These are phyloP conservation scores for Tachypleus tridentatus DNA, from an alignment of 1,140 invertebrate species.

Conservation along the genomic window DNA sequence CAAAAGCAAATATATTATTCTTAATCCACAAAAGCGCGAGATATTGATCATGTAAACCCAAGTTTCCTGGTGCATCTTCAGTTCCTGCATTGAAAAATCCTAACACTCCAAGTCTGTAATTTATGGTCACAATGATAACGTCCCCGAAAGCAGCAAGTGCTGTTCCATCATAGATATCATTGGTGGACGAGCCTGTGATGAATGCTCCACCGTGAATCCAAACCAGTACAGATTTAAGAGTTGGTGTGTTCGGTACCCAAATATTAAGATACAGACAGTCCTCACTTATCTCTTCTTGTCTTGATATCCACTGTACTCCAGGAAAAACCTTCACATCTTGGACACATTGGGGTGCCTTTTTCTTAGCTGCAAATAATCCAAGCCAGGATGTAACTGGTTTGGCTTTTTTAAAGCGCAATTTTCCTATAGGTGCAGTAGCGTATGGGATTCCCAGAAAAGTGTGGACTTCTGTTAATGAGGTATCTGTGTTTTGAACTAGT, in stretches of 20 bases:
- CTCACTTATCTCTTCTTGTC: conserved; percentile 21
- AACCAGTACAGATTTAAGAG: conserved; percentile 10
- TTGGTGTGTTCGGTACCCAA: conserved; percentile 26
- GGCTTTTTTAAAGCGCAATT: no score
- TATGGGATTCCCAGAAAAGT: no score
- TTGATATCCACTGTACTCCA: background rate
- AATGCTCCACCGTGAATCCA: conserved; percentile 19
- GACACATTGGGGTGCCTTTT: no score
- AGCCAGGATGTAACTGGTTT: no score
- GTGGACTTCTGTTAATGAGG: no score
- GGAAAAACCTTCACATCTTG: background rate
- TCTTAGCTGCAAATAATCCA: no score
- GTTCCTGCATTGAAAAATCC: conserved; percentile 24
- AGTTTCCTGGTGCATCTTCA: conserved; percentile 36
- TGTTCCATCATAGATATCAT: conserved; percentile 45
- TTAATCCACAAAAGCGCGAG: conserved; percentile 24
- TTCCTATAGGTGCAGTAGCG: no score
- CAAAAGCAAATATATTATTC: conserved; percentile 23
- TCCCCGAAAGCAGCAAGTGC: conserved; percentile 63
- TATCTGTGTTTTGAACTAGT: no score
- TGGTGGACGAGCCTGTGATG: conserved; percentile 7
- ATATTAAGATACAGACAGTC: conserved; percentile 37
- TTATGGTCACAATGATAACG: conserved; percentile 41
- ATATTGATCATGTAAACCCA: conserved; percentile 30
- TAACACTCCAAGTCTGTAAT: conserved; percentile 40